Evolutionary conservation across 1,140 invertebrate species (phyloP), one percentile per base, ranked within the genome.

Genomic region (Chionoecetes opilio): DNA sequence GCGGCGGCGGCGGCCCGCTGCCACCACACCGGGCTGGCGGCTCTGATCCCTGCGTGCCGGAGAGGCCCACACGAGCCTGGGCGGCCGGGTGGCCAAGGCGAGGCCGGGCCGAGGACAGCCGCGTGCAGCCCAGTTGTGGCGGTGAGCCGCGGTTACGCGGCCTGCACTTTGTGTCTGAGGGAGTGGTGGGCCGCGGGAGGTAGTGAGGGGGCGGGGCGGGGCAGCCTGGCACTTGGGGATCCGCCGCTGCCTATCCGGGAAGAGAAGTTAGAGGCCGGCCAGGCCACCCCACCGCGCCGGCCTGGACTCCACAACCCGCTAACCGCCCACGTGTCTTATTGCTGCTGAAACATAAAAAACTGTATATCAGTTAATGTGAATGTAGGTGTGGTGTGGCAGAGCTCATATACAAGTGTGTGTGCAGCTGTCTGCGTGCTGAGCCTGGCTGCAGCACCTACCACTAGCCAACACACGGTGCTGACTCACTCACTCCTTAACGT

Each of bases 281-380:
- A 92, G 94, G 94, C 94, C 82, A 95, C 94, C 94, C 93, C 94
- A 92, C 94, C 94, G 88, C 90, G 90, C 94, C 90, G 89, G 90
- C 90, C 89, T 82, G 89, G 89, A 95, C 94, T 91, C 89, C 94
- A 95, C 94, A 91, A 91, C 89, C 94, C 90, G 90, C 94, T 86
- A 95, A 95, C 94, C 94, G 90, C 94, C 94, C 94, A 95, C 94
- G 94, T 88, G 94, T 95, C 94, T 95, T 95, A 95, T 95, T 95
- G 94, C 94, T 95, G 94, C 94, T 95, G 94, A 75, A 95, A 95
- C 94, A 92, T 31, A 91, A 86, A 35, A 86, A 95, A 38, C 32
- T 29, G 86, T 35, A 89, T 53, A 82, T 84, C 90, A 94, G 88
- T 89, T 46, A 85, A 82, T 37, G 41, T 38, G n/a, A 63, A 87